Evolutionary conservation across 1,140 invertebrate species (phyloP).

Genomic region (Drosophila mojavensis): DNA sequence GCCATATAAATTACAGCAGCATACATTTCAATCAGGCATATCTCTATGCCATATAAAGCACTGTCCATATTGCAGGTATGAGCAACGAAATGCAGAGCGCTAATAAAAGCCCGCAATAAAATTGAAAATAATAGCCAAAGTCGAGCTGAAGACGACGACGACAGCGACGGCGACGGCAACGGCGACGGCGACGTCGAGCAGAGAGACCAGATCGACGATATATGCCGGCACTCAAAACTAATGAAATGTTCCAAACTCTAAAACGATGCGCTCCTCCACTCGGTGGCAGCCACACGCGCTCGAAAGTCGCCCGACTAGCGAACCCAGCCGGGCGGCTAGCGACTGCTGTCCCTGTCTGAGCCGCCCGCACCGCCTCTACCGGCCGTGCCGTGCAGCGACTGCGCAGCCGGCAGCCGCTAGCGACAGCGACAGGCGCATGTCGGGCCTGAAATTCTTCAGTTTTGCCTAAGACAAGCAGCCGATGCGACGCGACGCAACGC

Average conservation of each 20-base stretch:
- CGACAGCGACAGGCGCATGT: constrained; percentile 52
- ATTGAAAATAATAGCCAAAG: constrained; percentile 80
- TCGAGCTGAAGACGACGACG: constrained; percentile 41
- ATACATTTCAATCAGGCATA: constrained; percentile 74
- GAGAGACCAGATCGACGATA: constrained; percentile 57
- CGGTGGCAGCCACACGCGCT: constrained; percentile 62
- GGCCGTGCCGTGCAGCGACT: constrained; percentile 10
- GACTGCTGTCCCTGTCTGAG: background rate
- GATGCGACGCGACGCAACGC: constrained; percentile 4
- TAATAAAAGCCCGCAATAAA: constrained; percentile 81
- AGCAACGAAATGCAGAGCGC: constrained; percentile 64
- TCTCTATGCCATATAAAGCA: constrained; percentile 65
- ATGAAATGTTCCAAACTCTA: constrained; percentile 79
- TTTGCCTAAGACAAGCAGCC: constrained; percentile 66
- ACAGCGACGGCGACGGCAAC: too few species aligned
- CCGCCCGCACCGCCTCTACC: background rate
- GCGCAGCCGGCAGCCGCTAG: constrained; percentile 26
- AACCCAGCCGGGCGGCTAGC: background rate
- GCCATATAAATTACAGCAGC: constrained; percentile 72
- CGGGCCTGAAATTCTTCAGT: constrained; percentile 66
- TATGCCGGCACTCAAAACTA: constrained; percentile 82
- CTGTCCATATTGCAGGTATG: constrained; percentile 31
- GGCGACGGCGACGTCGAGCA: background rate
- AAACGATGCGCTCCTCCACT: constrained; percentile 55
- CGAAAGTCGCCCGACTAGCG: constrained; percentile 60